Conservation (phyloP, 2,888 invertebrate species). For the Acanthosepion pharaonis region DNA sequence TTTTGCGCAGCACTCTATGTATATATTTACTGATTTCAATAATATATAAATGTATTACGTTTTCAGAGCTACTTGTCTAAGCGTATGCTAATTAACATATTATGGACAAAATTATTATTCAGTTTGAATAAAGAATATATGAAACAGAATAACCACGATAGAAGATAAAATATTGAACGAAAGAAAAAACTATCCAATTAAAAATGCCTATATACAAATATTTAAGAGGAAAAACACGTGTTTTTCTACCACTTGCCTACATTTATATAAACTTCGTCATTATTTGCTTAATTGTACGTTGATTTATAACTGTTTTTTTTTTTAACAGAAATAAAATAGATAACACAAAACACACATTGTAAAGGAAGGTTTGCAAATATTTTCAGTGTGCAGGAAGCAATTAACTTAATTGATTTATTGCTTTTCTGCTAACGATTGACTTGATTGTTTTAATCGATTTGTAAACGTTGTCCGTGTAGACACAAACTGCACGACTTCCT, state of each 20-base stretch:
- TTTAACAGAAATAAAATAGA: neutral
- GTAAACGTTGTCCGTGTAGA: slow-evolving; percentile 10
- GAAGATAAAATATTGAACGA: neutral
- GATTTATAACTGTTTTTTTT: neutral
- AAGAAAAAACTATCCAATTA: neutral
- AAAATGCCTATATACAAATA: neutral
- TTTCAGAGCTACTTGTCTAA: no score
- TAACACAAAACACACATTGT: neutral
- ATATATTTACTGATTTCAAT: no score
- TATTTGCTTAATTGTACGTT: neutral
- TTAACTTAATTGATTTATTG: slow-evolving; percentile 33
- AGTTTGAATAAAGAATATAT: no score
- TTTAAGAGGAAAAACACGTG: neutral
- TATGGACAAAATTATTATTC: no score
- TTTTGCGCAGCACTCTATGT: no score
- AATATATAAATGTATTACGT: no score
- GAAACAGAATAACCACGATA: neutral
- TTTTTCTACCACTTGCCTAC: neutral
- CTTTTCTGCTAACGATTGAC: slow-evolving; percentile 3
- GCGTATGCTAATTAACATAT: no score
- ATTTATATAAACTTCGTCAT: neutral
- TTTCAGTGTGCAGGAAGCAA: neutral
- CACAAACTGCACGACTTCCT: neutral
- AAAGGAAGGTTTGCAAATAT: neutral
- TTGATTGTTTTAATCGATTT: slow-evolving; percentile 21